phyloP scores from a whole-genome alignment of 2,113 vertebrate genomes.

The Triplophysa rosa region DNA sequence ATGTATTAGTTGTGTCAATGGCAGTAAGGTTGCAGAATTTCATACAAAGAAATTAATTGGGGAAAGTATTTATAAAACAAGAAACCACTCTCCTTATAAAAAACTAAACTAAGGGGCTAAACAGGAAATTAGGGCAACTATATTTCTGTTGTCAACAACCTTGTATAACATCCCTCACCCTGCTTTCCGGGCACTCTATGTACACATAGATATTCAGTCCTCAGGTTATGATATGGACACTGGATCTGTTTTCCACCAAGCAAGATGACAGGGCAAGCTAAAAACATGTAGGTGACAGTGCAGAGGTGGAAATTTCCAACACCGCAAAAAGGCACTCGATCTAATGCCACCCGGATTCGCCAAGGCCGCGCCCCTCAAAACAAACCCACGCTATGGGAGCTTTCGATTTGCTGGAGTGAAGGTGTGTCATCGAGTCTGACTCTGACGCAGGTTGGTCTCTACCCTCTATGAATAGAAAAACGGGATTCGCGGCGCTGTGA shows the following conservation, averaged over 20 bases:
- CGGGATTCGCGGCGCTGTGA: background rate
- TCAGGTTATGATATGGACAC: slow-evolving; percentile 2
- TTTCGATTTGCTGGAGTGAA: slow-evolving; percentile 67
- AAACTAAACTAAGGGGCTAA: no score
- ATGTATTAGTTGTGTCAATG: no score
- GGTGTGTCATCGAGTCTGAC: slow-evolving; percentile 64
- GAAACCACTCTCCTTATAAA: background rate
- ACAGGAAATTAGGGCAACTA: background rate
- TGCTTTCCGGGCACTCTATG: background rate
- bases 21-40: no score
- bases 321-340: slow-evolving; percentile 5
- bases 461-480: slow-evolving; percentile 1
- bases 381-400: slow-evolving; percentile 53
- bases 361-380: slow-evolving; percentile 54
- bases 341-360: background rate
- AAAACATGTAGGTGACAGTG: background rate
- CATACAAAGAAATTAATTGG: no score
- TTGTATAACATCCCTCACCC: background rate
- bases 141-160: slow-evolving; percentile 9
- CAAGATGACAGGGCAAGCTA: slow-evolving; percentile 5
- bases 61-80: background rate
- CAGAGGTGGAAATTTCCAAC: slow-evolving; percentile 51
- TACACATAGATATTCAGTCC: slow-evolving; percentile 3
- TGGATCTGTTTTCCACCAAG: slow-evolving; percentile 21
- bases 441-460: slow-evolving; percentile 48